phyloP scores from a whole-genome alignment of 2,113 vertebrate species.

The Glaucidium brasilianum region DNA sequence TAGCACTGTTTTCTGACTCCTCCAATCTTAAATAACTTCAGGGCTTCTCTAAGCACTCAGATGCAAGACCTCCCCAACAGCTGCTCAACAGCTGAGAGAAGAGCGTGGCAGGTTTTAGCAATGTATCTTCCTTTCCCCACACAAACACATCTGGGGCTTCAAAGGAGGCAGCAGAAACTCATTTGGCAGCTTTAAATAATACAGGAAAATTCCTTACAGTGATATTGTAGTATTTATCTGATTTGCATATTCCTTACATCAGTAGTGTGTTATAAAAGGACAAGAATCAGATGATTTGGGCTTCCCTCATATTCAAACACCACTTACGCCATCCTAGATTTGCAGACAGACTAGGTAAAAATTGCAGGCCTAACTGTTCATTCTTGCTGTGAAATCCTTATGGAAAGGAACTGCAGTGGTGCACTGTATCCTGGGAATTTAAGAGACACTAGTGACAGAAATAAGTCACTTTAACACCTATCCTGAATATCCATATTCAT shows the following conservation, averaged over 20 bases:
- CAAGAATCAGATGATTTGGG: not conserved
- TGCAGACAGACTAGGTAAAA: not conserved
- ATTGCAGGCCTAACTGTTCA: not conserved
- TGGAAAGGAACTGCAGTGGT: not conserved
- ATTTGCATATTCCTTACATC: not conserved
- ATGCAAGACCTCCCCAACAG: not conserved
- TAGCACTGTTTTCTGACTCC: not conserved
- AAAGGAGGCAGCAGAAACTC: not conserved
- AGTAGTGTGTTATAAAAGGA: not conserved
- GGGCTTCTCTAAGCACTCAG: not conserved
- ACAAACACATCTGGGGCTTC: conserved; percentile 4
- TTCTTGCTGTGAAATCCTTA: not conserved
- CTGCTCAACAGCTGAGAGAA: not conserved
- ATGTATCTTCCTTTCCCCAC: not conserved
- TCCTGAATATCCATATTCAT: not conserved
- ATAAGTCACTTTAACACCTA: not conserved
- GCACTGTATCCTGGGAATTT: not conserved
- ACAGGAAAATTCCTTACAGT: not conserved
- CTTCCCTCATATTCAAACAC: accelerated
- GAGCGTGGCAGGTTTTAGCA: not conserved
- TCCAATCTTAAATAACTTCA: not conserved
- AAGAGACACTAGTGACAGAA: not conserved
- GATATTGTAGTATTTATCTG: not conserved
- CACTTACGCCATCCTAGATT: not conserved
- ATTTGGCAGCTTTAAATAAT: not conserved